Evolutionary conservation across 2,113 vertebrate genomes (phyloP), one percentile per base, ranked within the genome.

Genomic region (Lophius piscatorius): DNA sequence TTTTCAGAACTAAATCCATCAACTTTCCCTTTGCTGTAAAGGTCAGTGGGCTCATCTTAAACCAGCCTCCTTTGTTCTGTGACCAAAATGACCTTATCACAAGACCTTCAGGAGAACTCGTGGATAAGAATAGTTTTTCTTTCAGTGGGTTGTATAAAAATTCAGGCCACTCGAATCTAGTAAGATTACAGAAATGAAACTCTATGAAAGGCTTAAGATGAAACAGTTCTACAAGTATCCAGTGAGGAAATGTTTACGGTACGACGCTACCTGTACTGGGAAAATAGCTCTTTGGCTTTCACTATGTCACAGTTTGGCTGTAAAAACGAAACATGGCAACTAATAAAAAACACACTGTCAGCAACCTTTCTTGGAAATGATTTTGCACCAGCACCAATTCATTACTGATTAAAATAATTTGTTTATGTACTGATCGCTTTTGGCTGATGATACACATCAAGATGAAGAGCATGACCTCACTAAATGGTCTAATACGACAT

Each of bases 151-250:
- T 28, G 26, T 28, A 4, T 28, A n/a, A n/a, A n/a, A n/a, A n/a
- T n/a, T n/a, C n/a, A n/a, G n/a, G n/a, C n/a, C n/a, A n/a, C n/a
- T n/a, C n/a, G n/a, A 54, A 20, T 47, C 4, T 28, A 17, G 31
- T 0, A 23, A 22, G 39, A 55, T 33, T 64, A 28, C 49, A 55
- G 33, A 61, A 70, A 74, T 70, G 41, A 72, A n/a, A n/a, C n/a
- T n/a, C n/a, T n/a, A n/a, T n/a, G n/a, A n/a, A n/a, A n/a, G n/a
- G n/a, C n/a, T n/a, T n/a, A n/a, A n/a, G n/a, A n/a, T n/a, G n/a
- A n/a, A n/a, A n/a, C n/a, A n/a, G n/a, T n/a, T n/a, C n/a, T n/a
- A n/a, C n/a, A n/a, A n/a, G n/a, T n/a, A n/a, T n/a, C n/a, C n/a
- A n/a, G n/a, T 14, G 12, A 10, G 18, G 42, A 61, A 26, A 36